Conservation (phyloP, 2,888 invertebrate genomes). For the Dastarcus helophoroides region DNA sequence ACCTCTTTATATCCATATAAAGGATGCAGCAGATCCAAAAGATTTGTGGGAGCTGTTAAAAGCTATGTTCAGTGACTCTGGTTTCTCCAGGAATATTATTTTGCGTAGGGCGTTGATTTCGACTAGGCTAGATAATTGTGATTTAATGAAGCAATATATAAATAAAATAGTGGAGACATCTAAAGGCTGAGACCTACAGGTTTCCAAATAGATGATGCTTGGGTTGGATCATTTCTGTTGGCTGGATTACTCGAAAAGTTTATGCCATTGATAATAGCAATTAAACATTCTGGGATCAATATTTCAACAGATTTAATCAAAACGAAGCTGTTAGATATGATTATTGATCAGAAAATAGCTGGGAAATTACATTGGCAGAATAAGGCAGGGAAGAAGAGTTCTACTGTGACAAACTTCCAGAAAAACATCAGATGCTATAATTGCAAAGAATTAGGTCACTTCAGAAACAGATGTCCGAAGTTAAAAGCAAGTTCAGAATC, state of each 20-base stretch:
- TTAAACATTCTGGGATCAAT: constrained; percentile 14
- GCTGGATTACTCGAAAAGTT: constrained; percentile 14
- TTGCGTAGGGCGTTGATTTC: no score
- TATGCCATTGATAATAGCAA: constrained; percentile 16
- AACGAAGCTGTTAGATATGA: constrained; percentile 11
- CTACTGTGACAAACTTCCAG: constrained; percentile 7
- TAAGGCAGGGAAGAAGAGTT: constrained; percentile 7
- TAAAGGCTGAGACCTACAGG: constrained; percentile 16
- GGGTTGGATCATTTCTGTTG: constrained; percentile 14
- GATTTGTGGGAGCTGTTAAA: no score
- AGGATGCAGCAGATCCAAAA: no score
- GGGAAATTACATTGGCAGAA: constrained; percentile 6
- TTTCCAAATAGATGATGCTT: constrained; percentile 15
- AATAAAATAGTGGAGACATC: constrained; percentile 18
- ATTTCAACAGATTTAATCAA: constrained; percentile 13
- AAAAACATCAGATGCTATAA: constrained; percentile 14
- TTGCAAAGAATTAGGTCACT: constrained; percentile 17
- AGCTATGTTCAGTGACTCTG: no score
- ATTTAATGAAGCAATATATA: constrained; percentile 17
- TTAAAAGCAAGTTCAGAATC: constrained; percentile 3
- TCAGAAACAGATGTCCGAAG: constrained; percentile 15
- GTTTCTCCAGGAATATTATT: no score
- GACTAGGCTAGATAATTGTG: no score
- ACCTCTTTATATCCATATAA: no score
- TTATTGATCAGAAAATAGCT: neutral